phyloP scores from a whole-genome alignment of 2,888 invertebrate genomes.

The Drosophila parthenogenetica region DNA sequence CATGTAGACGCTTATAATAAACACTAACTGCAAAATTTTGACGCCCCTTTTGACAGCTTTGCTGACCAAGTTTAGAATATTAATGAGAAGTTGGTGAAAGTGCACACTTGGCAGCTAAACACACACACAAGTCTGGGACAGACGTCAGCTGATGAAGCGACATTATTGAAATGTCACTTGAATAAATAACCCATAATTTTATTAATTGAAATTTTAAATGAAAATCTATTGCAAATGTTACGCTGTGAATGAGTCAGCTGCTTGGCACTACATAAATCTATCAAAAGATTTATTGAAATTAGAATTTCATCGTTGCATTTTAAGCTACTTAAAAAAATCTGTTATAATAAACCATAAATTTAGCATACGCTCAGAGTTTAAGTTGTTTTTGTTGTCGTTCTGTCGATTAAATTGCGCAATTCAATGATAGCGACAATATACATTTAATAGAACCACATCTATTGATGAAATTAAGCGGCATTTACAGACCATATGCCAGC shows the following conservation, averaged over 20 bases:
- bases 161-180: slow-evolving; percentile 28
- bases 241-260: slow-evolving; percentile 16
- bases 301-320: no score
- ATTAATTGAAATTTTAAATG: not conserved
- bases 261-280: not conserved
- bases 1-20: not conserved
- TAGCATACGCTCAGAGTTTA: not conserved
- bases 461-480: slow-evolving; percentile 6
- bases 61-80: slow-evolving; percentile 54
- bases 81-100: slow-evolving; percentile 66
- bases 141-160: slow-evolving; percentile 36
- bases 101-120: slow-evolving; percentile 46
- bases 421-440: not conserved
- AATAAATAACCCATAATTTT: slow-evolving; percentile 22
- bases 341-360: slow-evolving; percentile 3
- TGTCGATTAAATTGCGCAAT: slow-evolving; percentile 5
- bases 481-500: slow-evolving; percentile 28
- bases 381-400: not conserved
- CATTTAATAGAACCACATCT: not conserved
- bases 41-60: slow-evolving; percentile 13
- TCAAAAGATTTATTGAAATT: no score
- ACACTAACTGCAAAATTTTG: slow-evolving; percentile 6
- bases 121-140: slow-evolving; percentile 29
- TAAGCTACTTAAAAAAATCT: not conserved
- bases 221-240: slow-evolving; percentile 1